Conservation (phyloP, 1,140 invertebrate species). For the Cydia splendana region DNA sequence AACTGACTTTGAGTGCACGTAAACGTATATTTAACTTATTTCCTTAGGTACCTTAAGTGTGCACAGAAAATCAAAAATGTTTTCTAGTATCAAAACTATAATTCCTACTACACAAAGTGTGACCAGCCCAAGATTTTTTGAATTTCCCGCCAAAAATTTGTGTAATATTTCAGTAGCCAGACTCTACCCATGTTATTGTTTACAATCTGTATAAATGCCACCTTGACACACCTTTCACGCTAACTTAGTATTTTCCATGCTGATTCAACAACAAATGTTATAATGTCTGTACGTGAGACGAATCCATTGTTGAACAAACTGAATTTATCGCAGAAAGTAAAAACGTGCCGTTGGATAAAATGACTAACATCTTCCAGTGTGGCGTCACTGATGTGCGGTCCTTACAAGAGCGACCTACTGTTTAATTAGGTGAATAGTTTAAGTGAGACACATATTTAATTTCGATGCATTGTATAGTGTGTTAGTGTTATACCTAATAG, state of each 20-base stretch:
- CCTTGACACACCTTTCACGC: conserved; percentile 27
- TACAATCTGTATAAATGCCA: neutral
- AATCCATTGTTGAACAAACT: conserved; percentile 69
- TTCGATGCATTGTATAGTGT: neutral
- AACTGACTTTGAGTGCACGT: no score
- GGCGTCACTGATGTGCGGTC: neutral
- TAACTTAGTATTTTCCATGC: conserved; percentile 31
- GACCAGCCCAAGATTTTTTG: no score
- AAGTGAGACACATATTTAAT: neutral
- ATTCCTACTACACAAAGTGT: no score
- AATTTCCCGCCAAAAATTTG: no score
- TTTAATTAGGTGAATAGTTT: neutral
- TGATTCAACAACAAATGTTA: conserved; percentile 34
- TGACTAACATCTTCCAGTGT: neutral
- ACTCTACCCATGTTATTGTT: neutral
- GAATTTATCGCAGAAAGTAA: conserved; percentile 61
- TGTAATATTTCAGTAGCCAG: no score
- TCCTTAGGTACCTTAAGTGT: no score
- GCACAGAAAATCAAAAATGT: no score
- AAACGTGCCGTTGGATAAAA: conserved; percentile 48
- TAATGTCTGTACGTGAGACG: conserved; percentile 60
- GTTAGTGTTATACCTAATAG: neutral
- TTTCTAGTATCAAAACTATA: no score
- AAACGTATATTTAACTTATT: no score
- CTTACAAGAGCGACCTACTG: neutral